Base-by-base conservation (phyloP, 1,140 invertebrate species). In the Thaumatotibia leucotreta region DNA sequence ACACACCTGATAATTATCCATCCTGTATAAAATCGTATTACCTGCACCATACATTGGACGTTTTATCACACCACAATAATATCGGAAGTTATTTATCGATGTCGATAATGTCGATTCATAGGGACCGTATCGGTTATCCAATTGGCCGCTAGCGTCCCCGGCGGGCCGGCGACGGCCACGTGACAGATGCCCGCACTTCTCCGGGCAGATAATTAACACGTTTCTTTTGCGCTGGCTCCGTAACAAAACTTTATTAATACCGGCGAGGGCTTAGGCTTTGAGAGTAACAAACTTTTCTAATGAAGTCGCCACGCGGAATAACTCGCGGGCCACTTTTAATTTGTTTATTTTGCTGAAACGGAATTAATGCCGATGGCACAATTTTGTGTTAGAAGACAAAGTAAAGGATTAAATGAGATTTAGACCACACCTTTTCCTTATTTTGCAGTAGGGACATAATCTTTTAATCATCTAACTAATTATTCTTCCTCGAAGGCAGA, bases 161-260 rank as follows among this genome's bases (percentile, higher is more conserved):
- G 62, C 61, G 64, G 58, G 61, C 66, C 70, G 62, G 63, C 71
- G 70, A 17, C 11, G 23, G 23, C 23, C 27, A 64, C 75, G 81
- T 80, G 79, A 86, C 79, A 86, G 78, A 86, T 81, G 80, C 72
- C 68, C 70, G 69, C 71, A 64, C 74, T 68, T 68, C 66, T 75
- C 72, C 73, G 68, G 49, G 29, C 64, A 83, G 81, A 84, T 88
- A 89, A 89, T 89, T 89, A 89, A 89, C 85, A 83, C 82, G 83
- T 85, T 88, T 88, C 85, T 86, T 89, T 89, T 73, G 68, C 50
- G 67, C 61, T 75, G 67, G 70, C 69, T 75, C 77, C 74, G 74
- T 76, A 87, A 87, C 87, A 83, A 87, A 88, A 89, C 87, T 89
- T 89, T 89, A 88, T 88, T 89, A 89, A 88, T 89, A 88, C 87